A percentile compares a stretch with the other conserved stretches of the same genome.
Evolutionary conservation across 2,113 vertebrate species (phyloP).

Genomic region (Sarotherodon lohbergeri): DNA sequence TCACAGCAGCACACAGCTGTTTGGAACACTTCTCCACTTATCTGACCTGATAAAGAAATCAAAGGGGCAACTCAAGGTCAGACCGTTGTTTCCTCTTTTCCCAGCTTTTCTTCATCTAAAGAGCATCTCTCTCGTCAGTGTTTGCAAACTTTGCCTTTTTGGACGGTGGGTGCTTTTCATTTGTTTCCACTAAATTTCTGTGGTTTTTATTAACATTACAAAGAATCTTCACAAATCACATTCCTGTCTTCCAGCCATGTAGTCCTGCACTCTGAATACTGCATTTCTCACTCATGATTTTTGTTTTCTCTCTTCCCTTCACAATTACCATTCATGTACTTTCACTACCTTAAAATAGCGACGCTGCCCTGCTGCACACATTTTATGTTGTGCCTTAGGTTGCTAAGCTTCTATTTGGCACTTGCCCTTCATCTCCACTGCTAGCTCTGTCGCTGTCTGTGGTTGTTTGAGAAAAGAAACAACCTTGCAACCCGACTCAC

Average conservation of each 20-base stretch:
- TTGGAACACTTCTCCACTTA: conserved; percentile 10
- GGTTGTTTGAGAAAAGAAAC: conserved; percentile 32
- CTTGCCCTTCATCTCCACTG: neutral
- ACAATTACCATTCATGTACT: neutral
- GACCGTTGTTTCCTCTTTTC: neutral
- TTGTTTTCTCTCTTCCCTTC: neutral
- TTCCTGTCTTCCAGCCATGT: neutral
- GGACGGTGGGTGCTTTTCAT: conserved; percentile 10
- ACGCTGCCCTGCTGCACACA: neutral
- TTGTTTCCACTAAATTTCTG: conserved; percentile 23
- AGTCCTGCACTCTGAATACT: neutral
- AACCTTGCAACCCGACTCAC: neutral
- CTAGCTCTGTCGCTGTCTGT: neutral
- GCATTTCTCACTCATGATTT: neutral
- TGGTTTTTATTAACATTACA: neutral
- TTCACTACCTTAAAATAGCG: neutral
- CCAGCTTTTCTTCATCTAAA: neutral
- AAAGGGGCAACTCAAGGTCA: conserved; percentile 41
- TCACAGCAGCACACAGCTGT: neutral
- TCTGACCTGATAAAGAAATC: conserved; percentile 43
- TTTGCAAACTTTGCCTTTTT: neutral
- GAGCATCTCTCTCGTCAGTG: neutral
- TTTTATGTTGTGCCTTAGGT: neutral
- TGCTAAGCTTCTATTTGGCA: neutral
- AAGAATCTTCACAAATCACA: neutral